phyloP scores from a whole-genome alignment of 2,888 invertebrate species.

The Sussaba pulchella region DNA sequence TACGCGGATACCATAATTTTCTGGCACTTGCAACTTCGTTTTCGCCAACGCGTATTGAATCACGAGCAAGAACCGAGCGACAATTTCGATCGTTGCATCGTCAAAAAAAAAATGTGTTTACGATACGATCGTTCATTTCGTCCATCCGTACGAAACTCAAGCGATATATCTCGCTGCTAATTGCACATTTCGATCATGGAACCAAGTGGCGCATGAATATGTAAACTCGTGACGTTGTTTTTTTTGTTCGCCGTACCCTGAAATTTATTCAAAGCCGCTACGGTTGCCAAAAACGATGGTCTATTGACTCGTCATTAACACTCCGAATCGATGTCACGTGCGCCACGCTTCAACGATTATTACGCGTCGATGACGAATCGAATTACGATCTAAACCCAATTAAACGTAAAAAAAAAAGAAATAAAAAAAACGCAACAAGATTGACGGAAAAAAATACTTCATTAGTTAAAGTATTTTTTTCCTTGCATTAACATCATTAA shows the following conservation, averaged over 20 bases:
- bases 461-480: too few species aligned
- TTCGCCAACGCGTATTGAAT: background rate
- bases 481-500: too few species aligned
- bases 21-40: background rate
- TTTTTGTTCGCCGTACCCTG: background rate
- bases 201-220: background rate
- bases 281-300: background rate
- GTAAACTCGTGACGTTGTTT: background rate
- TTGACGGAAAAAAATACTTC: too few species aligned
- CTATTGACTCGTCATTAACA: conserved; percentile 6
- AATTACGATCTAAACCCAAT: too few species aligned
- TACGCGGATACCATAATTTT: background rate
- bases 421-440: too few species aligned
- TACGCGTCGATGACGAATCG: too few species aligned
- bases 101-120: too few species aligned
- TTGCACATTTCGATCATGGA: background rate
- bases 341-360: background rate
- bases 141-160: too few species aligned
- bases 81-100: background rate
- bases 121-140: too few species aligned
- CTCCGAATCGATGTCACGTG: background rate
- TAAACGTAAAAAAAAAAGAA: too few species aligned
- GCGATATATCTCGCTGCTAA: background rate
- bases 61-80: background rate
- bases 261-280: background rate